phyloP scores from a whole-genome alignment of 2,888 invertebrate species.

The Drosophila buzzatii region DNA sequence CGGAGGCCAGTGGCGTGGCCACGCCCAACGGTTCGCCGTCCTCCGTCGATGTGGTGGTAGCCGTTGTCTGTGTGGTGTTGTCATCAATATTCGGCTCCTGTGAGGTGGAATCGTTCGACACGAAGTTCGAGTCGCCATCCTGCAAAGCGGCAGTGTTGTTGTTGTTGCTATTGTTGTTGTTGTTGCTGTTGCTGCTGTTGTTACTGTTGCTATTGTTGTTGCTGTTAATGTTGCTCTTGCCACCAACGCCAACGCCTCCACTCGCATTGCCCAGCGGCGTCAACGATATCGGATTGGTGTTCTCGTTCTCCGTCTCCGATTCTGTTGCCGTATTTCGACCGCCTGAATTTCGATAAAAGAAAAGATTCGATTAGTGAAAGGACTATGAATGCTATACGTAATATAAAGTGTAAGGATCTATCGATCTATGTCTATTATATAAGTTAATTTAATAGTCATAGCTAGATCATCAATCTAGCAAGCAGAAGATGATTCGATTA shows the following conservation, averaged over 20 bases:
- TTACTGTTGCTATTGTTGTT: conserved; percentile 2
- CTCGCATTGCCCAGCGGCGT: conserved; percentile 36
- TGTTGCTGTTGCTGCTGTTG: conserved; percentile 30
- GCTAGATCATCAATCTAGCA: too few species aligned
- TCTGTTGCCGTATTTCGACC: conserved; percentile 78
- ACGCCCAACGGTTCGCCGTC: conserved; percentile 59
- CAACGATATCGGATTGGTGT: conserved; percentile 75
- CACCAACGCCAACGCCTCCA: conserved; percentile 11
- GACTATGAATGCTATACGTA: not conserved
- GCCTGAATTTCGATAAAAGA: conserved; percentile 28
- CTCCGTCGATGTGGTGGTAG: conserved; percentile 85
- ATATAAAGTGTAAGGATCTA: not conserved
- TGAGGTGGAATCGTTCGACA: conserved; percentile 84
- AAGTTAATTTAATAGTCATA: too few species aligned
- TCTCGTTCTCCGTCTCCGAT: conserved; percentile 81
- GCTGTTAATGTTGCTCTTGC: conserved; percentile 43
- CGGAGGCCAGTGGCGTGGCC: conserved; percentile 86
- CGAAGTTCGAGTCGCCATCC: conserved; percentile 83
- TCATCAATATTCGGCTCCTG: conserved; percentile 83
- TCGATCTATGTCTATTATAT: not conserved
- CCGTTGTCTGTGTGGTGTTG: conserved; percentile 86
- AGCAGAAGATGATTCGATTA: too few species aligned
- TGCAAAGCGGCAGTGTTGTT: conserved; percentile 59
- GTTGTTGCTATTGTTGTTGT: conserved; percentile 50
- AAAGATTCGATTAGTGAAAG: not conserved